Evolutionary conservation across 2,113 vertebrate genomes (phyloP).

Genomic region (Anguilla japonica): DNA sequence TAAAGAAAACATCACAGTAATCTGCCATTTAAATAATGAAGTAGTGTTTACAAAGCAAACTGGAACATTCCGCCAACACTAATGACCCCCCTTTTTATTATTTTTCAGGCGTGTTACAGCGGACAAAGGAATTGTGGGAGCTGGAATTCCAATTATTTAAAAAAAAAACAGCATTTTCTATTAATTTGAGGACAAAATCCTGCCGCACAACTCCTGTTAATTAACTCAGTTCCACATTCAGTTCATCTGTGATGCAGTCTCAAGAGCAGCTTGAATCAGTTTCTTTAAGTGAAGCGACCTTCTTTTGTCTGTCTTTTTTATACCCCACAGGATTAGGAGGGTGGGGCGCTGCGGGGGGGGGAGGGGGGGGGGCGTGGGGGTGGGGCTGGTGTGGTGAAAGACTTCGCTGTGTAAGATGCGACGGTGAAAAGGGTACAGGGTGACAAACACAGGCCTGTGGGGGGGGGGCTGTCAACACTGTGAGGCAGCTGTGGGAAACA

Average conservation of each 20-base stretch:
- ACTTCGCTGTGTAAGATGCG: neutral
- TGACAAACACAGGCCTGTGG: neutral
- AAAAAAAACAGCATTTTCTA: neutral
- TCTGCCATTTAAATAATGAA: slow-evolving; percentile 1
- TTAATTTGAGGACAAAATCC: slow-evolving; percentile 24
- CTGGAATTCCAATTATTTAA: neutral
- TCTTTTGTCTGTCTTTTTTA: neutral
- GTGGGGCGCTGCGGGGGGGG: neutral
- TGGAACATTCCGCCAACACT: slow-evolving; percentile 6
- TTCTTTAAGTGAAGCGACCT: slow-evolving; percentile 8
- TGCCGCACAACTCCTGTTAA: neutral
- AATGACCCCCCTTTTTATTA: neutral
- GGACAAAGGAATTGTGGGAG: slow-evolving; percentile 17
- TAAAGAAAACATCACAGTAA: neutral
- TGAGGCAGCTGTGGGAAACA: slow-evolving; percentile 7
- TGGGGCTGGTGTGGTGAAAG: neutral
- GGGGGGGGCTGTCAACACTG: neutral
- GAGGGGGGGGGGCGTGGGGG: no score
- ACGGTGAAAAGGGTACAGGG: neutral
- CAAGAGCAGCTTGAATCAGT: neutral
- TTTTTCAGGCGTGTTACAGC: neutral
- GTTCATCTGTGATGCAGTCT: neutral
- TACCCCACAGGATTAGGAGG: neutral
- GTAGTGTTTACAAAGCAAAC: slow-evolving; percentile 6
- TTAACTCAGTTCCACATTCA: neutral